Base-by-base conservation (phyloP, 2,888 invertebrate species). In the Callimorpha dominula region DNA sequence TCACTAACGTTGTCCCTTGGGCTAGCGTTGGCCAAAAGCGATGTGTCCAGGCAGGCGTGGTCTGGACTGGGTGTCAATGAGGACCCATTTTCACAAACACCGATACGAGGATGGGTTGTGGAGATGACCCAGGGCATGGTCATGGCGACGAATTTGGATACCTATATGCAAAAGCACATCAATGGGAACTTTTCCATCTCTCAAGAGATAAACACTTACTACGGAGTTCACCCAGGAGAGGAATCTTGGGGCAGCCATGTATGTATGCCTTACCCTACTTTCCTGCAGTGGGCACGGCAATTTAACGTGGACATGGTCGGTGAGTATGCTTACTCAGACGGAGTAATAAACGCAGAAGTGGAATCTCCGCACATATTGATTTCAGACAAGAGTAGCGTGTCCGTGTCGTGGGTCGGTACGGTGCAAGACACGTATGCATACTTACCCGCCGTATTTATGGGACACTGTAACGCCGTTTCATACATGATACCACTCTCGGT, bases 11-110 rank as follows among this genome's bases (percentile, higher is more conserved):
- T 75, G 9, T 75, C 75, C 1, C 43, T 75, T 5, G 75, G 75
- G 0, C 11, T 75, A 1, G 70, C 75, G 0, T 15, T 75, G 49
- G 20, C 52, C 0, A 52, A 54, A 11, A 75, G 75, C 17, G 75
- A 75, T n/a, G 72, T 75, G 1, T 69, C 72, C 0, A 40, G 75
- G 11, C 14, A n/a, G 6, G 63, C 75, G 0, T 71, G 75, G 75
- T 72, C 69, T 1, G 75, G 72, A 1, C 1, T 75, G 0, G 70
- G 75, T 0, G 67, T 75, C 0, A 75, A 72, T 20, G 57, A 66
- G 0, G 75, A 62, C 15, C 72, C 75, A 0, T 62, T 75, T 12
- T 72, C 72, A 0, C 72, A 75, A 49, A 75, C 75, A 1, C 75
- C 75, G 0, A 72, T 75, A 1, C 15, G 68, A 7, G 60, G 46